These are phyloP conservation scores for Apamea monoglypha DNA, from an alignment of 2,888 invertebrate species.

Conservation along the genomic window DNA sequence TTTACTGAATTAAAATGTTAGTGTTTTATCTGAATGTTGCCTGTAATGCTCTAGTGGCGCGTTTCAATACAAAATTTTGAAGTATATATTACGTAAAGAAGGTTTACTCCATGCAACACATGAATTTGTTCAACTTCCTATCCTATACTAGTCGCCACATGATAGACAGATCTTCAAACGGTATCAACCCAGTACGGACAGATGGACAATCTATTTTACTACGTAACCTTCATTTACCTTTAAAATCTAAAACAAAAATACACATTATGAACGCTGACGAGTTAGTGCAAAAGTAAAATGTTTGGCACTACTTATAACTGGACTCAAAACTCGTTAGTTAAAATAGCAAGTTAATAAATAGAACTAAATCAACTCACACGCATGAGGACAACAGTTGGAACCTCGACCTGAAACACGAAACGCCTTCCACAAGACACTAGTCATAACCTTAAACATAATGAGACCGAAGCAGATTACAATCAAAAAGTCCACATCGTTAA, in stretches of 20 bases:
- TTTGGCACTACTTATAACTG: not conserved
- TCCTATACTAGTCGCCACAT: not conserved
- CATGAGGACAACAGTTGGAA: not conserved
- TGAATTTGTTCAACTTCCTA: not conserved
- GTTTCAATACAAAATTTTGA: conserved; percentile 32
- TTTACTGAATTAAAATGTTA: conserved; percentile 18
- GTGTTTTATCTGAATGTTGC: conserved; percentile 47
- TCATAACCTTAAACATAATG: conserved; percentile 19
- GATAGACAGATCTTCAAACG: not conserved
- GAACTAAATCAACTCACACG: too few species aligned
- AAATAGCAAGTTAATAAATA: not conserved
- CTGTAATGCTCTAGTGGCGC: conserved; percentile 41
- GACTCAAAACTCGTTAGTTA: not conserved
- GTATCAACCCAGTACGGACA: not conserved
- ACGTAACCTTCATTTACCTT: not conserved
- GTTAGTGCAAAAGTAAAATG: not conserved
- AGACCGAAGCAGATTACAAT: conserved; percentile 13
- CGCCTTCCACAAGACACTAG: not conserved
- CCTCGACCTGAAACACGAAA: not conserved
- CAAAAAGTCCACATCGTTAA: conserved; percentile 36
- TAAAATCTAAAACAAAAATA: not conserved
- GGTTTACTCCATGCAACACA: not conserved
- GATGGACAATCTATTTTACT: not conserved
- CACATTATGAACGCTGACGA: not conserved
- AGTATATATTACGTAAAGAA: not conserved